Conservation (phyloP, 2,888 invertebrate genomes). For the Endotricha flammealis region DNA sequence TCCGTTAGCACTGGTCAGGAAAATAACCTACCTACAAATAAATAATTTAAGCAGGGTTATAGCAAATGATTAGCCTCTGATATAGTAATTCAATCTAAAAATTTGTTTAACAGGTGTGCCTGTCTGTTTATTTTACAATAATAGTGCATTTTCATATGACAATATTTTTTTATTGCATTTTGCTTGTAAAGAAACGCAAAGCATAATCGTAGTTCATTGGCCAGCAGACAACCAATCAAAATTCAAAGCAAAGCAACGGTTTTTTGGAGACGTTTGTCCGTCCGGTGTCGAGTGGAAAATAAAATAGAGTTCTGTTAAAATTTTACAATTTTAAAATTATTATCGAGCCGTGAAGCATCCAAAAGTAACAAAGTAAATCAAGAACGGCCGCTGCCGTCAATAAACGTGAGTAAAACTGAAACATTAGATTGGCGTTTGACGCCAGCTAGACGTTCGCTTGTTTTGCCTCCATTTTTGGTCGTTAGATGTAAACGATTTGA, state of each 20-base stretch:
- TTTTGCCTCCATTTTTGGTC: constrained; percentile 74
- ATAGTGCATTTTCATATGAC: too few relatives aligned
- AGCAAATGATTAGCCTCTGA: too few relatives aligned
- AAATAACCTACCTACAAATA: too few relatives aligned
- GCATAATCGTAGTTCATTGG: constrained; percentile 40
- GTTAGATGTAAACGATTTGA: constrained; percentile 51
- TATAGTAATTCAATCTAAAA: too few relatives aligned
- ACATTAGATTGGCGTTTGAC: constrained; percentile 41
- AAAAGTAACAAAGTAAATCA: constrained; percentile 34
- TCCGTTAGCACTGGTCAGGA: too few relatives aligned
- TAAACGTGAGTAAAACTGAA: constrained; percentile 49
- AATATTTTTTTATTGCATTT: background rate
- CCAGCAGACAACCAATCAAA: constrained; percentile 43
- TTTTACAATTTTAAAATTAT: constrained; percentile 35
- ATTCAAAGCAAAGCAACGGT: constrained; percentile 62
- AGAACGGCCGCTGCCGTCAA: constrained; percentile 58
- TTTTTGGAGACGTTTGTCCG: constrained; percentile 60
- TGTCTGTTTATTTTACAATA: too few relatives aligned
- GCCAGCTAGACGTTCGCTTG: constrained; percentile 64
- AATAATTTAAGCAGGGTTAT: too few relatives aligned
- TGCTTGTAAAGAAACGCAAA: constrained; percentile 33
- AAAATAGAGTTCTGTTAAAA: constrained; percentile 46
- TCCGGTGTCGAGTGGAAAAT: constrained; percentile 61
- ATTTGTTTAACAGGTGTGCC: too few relatives aligned
- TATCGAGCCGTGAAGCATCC: constrained; percentile 37